A percentile compares a stretch with the other conserved stretches of the same genome.
Evolutionary conservation across 2,888 invertebrate genomes (phyloP).

Genomic region (Julus scandinavius): DNA sequence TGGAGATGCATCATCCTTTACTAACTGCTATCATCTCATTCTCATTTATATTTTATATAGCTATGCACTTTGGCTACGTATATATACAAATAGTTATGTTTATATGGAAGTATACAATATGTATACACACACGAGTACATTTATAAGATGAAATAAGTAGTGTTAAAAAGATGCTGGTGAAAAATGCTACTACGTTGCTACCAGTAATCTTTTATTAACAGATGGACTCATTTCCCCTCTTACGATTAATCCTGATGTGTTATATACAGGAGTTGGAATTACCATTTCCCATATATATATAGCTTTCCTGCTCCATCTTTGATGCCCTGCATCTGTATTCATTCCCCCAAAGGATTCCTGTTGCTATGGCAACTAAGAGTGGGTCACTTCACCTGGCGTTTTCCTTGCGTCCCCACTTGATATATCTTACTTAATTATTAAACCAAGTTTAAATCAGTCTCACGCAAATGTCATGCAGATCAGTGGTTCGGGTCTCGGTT

Average conservation of each 20-base stretch:
- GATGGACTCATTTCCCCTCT: background rate
- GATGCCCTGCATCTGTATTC: slow-evolving; percentile 25
- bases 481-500: background rate
- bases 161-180: no score
- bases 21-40: no score
- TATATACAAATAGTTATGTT: no score
- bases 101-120: no score
- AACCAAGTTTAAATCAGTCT: slow-evolving; percentile 16
- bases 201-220: background rate
- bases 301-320: background rate
- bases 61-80: no score
- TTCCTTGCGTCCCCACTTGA: background rate
- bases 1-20: no score
- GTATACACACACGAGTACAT: no score
- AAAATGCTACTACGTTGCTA: background rate
- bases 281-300: background rate
- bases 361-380: slow-evolving; percentile 7
- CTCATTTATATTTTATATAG: no score
- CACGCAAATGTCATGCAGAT: background rate
- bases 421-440: background rate
- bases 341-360: background rate
- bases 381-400: slow-evolving; percentile 10
- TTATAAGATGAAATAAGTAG: no score
- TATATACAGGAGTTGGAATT: background rate
- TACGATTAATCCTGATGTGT: background rate